phyloP scores from a whole-genome alignment of 2,113 vertebrate species.

The Sakesphorus luctuosus region DNA sequence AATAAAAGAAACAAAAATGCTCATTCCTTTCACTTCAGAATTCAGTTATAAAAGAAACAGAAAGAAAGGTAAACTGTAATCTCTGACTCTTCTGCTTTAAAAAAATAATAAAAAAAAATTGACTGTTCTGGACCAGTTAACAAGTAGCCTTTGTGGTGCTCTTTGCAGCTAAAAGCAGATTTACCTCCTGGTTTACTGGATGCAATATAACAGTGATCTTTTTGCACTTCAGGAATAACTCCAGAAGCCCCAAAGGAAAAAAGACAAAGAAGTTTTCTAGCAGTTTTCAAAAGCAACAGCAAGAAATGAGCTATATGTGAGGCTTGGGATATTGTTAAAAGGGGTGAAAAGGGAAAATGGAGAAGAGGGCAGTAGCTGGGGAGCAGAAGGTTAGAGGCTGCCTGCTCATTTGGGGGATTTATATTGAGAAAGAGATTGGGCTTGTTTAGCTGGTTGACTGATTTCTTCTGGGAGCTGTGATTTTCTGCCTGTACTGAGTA shows the following conservation, averaged over 20 bases:
- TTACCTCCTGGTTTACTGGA: background rate
- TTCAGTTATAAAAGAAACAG: background rate
- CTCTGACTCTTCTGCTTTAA: background rate
- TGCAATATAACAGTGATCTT: background rate
- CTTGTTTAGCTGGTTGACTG: slow-evolving; percentile 61
- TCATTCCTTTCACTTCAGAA: background rate
- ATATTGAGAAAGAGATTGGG: background rate
- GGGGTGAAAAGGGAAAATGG: slow-evolving; percentile 32
- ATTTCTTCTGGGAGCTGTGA: slow-evolving; percentile 53
- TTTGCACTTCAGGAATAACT: slow-evolving; percentile 6
- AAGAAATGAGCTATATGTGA: slow-evolving; percentile 29
- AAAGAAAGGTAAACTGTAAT: background rate
- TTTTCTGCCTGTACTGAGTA: slow-evolving; percentile 29
- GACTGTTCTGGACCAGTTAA: background rate
- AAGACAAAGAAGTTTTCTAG: slow-evolving; percentile 31
- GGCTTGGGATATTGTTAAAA: slow-evolving; percentile 33
- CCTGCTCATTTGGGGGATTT: slow-evolving; percentile 29
- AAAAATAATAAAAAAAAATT: background rate
- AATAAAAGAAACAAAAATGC: background rate
- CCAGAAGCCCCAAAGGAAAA: slow-evolving; percentile 10
- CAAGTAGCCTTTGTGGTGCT: background rate
- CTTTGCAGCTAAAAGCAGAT: slow-evolving; percentile 29
- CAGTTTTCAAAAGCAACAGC: slow-evolving; percentile 21
- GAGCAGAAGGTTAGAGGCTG: slow-evolving; percentile 43
- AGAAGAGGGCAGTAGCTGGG: slow-evolving; percentile 46